Evolutionary conservation across 92 coral and sea anemone genomes (phyloP), one percentile per base, ranked within the genome.

Genomic region (Epizoanthus illoricatus): DNA sequence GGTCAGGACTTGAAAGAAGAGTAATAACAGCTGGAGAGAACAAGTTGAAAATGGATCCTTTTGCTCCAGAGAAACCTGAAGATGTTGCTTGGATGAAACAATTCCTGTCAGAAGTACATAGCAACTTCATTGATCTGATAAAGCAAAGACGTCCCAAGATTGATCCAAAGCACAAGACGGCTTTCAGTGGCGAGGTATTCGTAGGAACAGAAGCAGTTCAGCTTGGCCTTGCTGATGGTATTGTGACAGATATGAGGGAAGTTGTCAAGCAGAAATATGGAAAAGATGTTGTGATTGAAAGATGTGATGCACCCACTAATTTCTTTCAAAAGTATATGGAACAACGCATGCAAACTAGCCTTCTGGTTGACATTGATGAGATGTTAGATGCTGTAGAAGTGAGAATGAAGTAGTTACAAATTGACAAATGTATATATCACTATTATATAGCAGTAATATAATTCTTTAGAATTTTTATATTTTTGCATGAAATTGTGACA

Each of bases 141-240:
- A 94, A 94, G 70, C 92, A 88, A 57, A 76, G 98, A 72, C 78
- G 98, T 40, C 90, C 94, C 18, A 81, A 83, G n/a, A 66, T 94
- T 69, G 92, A 94, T 72, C 82, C 81, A 16, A 89, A 88, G 20
- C 96, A 92, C 79, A 90, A 90, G 80, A 92, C 98, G n/a, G 92
- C 88, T 7, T 94, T 94, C 57, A 80, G 92, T 18, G 98, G 98
- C 40, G 98, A 94, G 63, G 19, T 90, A 24, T 94, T 94, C 81
- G 60, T 78, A 40, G 98, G 98, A 21, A 74, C 75, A 36, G 90
- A 86, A 66, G 92, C 98, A 5, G 92, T 94, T 13, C 47, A 83
- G 4, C 85, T 94, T 57, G 98, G 98, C 18, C 84, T 94, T 56
- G 98, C 94, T 63, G 98, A 94, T 88, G 92, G 92, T 17, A 71